Evolutionary conservation across 2,888 invertebrate species (phyloP).

Genomic region (Agapostemon virescens): DNA sequence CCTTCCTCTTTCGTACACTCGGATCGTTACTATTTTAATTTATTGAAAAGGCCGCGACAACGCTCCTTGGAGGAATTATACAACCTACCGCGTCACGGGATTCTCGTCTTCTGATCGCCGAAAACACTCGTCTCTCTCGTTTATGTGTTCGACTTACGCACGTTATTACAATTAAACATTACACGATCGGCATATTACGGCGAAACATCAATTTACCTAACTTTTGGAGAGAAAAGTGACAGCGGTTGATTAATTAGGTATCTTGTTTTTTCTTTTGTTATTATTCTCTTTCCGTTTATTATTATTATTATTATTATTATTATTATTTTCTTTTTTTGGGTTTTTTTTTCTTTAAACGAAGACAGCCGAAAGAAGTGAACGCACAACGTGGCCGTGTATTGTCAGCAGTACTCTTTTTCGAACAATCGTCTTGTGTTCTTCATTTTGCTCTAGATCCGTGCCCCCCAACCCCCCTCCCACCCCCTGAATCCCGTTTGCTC

Average conservation of each 20-base stretch:
- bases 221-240: constrained; percentile 28
- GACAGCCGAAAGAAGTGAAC: constrained; percentile 52
- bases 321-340: neutral
- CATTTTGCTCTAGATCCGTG: neutral
- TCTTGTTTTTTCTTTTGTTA: neutral
- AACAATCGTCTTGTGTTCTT: neutral
- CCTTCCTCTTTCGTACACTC: constrained; percentile 43
- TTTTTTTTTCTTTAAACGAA: constrained; percentile 16
- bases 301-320: too few relatives aligned
- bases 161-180: constrained; percentile 25
- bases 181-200: constrained; percentile 14
- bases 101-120: neutral
- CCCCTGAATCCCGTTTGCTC: constrained; percentile 2
- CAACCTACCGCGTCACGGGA: constrained; percentile 24
- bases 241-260: constrained; percentile 23
- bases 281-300: neutral
- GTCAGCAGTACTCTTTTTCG: constrained; percentile 41
- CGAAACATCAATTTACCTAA: constrained; percentile 34
- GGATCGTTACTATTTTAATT: constrained; percentile 55
- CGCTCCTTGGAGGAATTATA: constrained; percentile 56
- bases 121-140: constrained; percentile 2
- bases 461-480: too few relatives aligned
- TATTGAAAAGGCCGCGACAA: constrained; percentile 68
- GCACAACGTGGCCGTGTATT: constrained; percentile 61
- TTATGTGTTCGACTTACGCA: constrained; percentile 5